Evolutionary conservation across 2,888 invertebrate genomes (phyloP), one percentile per base, ranked within the genome.

Genomic region (Incurvaria masculella): DNA sequence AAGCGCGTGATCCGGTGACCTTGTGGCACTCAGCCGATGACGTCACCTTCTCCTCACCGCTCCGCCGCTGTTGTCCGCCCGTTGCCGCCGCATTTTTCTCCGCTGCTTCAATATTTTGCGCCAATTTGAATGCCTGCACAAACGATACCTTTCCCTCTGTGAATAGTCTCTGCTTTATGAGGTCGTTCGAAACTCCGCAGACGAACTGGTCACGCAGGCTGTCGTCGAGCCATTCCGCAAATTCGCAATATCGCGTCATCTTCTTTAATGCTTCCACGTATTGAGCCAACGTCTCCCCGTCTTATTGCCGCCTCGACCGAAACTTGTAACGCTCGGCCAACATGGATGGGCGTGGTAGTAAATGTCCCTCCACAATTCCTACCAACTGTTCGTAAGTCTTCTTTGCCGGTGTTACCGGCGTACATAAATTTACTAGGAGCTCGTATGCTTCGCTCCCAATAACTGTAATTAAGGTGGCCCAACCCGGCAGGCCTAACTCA

Each of bases 61-160:
- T 14, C 33, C 26, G 16, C 23, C 18, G 16, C 6, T 16, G 17
- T 48, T 45, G 1, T 53, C 48, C 14, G 8, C 40, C 14, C 14
- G 14, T 33, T n/a, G 8, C 33, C 3, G 53, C 56, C 2, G 56
- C 51, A 20, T 54, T 42, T 10, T 46, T 42, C 33, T 53, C 52
- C 5, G 55, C 52, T 8, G 53, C 46, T 23, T 56, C 56, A 44
- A 48, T 14, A 2, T 18, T 18, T 3, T 19, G 10, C 5, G 48
- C 48, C 20, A 41, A 33, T 1, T 40, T 20, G 2, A 27, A 19
- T 10, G 48, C 48, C 5, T 38, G 26, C 5, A 2, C 1, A 18
- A 40, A 45, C 4, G 27, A 10, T n/a, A 45, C 10, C 2, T 38
- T 19, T 11, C 27, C 42, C 21, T 48, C 42, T 6, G 33, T 21